Evolutionary conservation across 2,113 vertebrate species (phyloP).

Genomic region (Genyomyrus donnyi): DNA sequence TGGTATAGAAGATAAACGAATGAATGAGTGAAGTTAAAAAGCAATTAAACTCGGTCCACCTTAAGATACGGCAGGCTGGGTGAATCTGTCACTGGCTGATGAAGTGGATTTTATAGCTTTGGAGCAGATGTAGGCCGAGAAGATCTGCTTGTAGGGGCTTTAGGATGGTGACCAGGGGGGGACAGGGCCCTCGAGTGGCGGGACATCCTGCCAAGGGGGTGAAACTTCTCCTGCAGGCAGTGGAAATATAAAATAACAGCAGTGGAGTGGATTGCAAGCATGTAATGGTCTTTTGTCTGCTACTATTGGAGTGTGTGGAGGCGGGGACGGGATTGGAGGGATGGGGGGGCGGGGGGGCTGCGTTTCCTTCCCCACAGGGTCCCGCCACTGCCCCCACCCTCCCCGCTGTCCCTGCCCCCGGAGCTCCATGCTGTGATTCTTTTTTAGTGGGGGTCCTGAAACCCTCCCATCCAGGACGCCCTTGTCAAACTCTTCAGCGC

Average conservation of each 20-base stretch:
- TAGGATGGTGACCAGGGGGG: background rate
- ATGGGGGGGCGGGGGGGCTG: constrained; percentile 55
- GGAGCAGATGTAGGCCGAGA: background rate
- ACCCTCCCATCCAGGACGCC: background rate
- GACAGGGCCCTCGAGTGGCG: background rate
- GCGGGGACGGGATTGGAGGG: constrained; percentile 27
- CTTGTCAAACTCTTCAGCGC: background rate
- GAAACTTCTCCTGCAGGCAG: constrained; percentile 65
- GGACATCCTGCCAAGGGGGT: constrained; percentile 43
- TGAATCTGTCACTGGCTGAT: background rate
- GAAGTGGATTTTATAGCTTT: background rate
- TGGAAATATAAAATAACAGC: constrained; percentile 79
- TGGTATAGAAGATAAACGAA: background rate
- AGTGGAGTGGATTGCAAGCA: constrained; percentile 88
- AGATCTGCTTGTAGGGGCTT: background rate
- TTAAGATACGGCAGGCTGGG: background rate
- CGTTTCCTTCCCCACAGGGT: constrained; percentile 74
- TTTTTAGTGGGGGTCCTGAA: constrained; percentile 43
- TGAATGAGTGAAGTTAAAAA: background rate
- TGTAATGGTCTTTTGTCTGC: constrained; percentile 88
- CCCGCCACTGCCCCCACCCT: constrained; percentile 58
- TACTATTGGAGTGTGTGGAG: constrained; percentile 47
- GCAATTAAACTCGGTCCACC: background rate
- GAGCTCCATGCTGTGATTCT: constrained; percentile 53
- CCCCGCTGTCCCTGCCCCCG: constrained; percentile 44